Percentiles rank a stretch among this genome's conserved stretches.
These are phyloP conservation scores for Alethe diademata DNA, from an alignment of 2,113 vertebrate species.

Conservation along the genomic window DNA sequence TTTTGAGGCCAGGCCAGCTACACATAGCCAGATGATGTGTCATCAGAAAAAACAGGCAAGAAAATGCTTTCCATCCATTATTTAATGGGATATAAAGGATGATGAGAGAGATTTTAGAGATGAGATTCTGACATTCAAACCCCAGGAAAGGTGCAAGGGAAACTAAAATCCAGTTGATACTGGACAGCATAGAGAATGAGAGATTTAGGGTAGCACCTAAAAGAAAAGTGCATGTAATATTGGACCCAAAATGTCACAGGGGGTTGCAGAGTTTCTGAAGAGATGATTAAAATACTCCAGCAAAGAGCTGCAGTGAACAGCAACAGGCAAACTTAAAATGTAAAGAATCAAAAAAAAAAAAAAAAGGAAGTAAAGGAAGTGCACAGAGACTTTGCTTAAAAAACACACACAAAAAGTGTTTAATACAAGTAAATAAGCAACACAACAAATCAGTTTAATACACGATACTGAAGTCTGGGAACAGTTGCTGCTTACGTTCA, in stretches of 20 bases:
- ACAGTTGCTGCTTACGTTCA: not conserved
- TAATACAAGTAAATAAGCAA: not conserved
- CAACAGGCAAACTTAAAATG: not conserved
- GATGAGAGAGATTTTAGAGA: not conserved
- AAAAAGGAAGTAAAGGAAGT: not conserved
- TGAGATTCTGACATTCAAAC: not conserved
- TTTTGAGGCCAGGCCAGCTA: not conserved
- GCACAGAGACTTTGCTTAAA: not conserved
- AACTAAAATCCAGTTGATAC: not conserved
- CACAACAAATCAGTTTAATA: not conserved
- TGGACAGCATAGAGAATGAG: not conserved
- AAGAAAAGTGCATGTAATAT: not conserved
- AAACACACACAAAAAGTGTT: not conserved
- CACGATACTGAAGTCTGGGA: not conserved
- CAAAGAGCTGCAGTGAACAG: not conserved
- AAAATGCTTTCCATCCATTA: not conserved
- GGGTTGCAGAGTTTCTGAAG: not conserved
- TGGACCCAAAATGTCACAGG: not conserved
- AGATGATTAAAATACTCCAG: not conserved
- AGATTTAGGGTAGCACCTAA: not conserved
- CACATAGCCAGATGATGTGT: not conserved
- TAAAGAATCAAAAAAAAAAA: not conserved
- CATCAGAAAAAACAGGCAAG: not conserved
- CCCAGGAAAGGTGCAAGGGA: not conserved
- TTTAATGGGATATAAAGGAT: not conserved